These are phyloP conservation scores for Ceramica pisi DNA, from an alignment of 2,888 invertebrate genomes.

Conservation along the genomic window DNA sequence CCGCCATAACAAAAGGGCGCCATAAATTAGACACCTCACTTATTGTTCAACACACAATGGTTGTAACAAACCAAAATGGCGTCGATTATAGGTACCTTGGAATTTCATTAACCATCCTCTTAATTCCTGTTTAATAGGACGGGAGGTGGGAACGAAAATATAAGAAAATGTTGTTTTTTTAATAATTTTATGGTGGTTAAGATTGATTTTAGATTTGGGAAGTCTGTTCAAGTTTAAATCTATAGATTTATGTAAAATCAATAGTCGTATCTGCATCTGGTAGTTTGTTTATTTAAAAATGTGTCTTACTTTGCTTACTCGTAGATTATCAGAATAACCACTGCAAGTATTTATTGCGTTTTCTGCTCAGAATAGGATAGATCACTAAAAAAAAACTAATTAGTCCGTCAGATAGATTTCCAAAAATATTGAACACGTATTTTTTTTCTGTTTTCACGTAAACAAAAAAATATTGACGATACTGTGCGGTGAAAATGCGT, in stretches of 20 bases:
- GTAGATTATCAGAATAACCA: no score
- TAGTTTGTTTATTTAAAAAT: no score
- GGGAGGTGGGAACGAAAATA: conserved; percentile 45
- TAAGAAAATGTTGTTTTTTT: conserved; percentile 28
- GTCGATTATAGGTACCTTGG: conserved; percentile 78
- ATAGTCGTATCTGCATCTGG: neutral
- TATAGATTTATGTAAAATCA: neutral
- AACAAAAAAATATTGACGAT: no score
- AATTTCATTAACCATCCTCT: conserved; percentile 83
- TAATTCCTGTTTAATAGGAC: conserved; percentile 58
- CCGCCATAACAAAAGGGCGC: conserved; percentile 57
- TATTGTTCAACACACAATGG: conserved; percentile 85
- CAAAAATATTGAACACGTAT: no score
- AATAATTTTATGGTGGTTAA: no score
- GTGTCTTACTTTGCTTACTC: no score
- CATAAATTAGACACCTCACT: conserved; percentile 77
- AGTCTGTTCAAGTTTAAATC: neutral
- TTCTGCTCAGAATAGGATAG: no score
- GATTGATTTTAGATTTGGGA: neutral
- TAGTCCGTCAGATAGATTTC: no score
- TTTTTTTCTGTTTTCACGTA: no score
- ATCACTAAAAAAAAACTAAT: no score
- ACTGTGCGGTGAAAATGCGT: no score
- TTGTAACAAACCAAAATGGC: conserved; percentile 84
- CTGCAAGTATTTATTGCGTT: no score